Evolutionary conservation across 2,888 invertebrate genomes (phyloP).

Genomic region (Nomada goodeniana): DNA sequence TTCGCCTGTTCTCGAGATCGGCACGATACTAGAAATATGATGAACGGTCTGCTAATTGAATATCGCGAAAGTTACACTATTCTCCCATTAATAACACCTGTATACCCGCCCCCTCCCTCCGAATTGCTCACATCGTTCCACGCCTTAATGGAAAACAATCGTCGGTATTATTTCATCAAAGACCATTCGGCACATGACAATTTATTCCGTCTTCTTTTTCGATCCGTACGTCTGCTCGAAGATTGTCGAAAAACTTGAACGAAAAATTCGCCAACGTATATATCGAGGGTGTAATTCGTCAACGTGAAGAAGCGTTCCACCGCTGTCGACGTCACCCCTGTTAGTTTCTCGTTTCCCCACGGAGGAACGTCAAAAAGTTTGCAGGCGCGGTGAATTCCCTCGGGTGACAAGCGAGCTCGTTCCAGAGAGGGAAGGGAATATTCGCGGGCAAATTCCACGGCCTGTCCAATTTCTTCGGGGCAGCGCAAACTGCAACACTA

Average conservation of each 20-base stretch:
- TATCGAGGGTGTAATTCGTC: neutral
- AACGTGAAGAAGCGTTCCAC: neutral
- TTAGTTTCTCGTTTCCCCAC: neutral
- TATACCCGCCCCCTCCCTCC: too few species aligned
- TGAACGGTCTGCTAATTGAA: constrained; percentile 63
- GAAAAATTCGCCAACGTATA: neutral
- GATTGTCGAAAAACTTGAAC: too few species aligned
- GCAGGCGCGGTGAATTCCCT: neutral
- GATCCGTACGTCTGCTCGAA: neutral
- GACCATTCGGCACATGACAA: neutral
- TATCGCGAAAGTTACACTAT: constrained; percentile 62
- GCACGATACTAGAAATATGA: constrained; percentile 51
- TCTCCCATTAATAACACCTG: constrained; percentile 39
- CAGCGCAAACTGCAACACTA: constrained; percentile 34
- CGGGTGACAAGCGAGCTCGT: neutral
- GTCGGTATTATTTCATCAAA: neutral
- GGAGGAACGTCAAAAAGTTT: constrained; percentile 7
- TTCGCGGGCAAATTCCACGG: neutral
- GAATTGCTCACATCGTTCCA: neutral
- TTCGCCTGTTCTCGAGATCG: constrained; percentile 52
- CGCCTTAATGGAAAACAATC: constrained; percentile 4
- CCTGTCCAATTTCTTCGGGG: constrained; percentile 22
- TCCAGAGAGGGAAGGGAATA: neutral
- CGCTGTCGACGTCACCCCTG: neutral
- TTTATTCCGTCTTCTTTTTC: neutral